Percentiles rank a stretch among this genome's conserved stretches.
These are phyloP conservation scores for Euwallacea similis DNA, from an alignment of 1,140 invertebrate genomes.

Conservation along the genomic window DNA sequence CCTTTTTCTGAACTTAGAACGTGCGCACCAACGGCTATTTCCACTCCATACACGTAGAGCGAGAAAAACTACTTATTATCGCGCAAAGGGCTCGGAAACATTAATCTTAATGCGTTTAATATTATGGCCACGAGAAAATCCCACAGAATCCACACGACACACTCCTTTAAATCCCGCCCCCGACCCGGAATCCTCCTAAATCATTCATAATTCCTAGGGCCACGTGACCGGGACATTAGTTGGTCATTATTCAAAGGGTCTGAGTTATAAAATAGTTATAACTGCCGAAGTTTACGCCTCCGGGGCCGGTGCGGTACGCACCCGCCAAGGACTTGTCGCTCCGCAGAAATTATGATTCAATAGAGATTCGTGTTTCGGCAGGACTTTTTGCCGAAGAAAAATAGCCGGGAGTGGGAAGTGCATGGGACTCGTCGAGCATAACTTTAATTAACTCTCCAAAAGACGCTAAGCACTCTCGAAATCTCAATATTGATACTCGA, in stretches of 20 bases:
- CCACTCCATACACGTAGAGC: no score
- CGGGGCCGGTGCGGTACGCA: not conserved
- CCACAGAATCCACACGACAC: not conserved
- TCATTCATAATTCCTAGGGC: not conserved
- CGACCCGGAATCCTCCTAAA: no score
- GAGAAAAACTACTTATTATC: no score
- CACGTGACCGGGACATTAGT: slow-evolving; percentile 1
- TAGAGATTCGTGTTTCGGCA: no score
- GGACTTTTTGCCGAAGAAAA: not conserved
- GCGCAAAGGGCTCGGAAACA: no score
- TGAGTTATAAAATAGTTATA: slow-evolving; percentile 4
- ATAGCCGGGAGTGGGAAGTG: not conserved
- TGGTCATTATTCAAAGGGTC: slow-evolving; percentile 1
- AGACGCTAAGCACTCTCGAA: slow-evolving; percentile 21
- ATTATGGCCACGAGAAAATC: not conserved
- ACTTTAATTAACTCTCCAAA: slow-evolving; percentile 31
- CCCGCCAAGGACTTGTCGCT: no score
- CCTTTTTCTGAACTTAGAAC: not conserved
- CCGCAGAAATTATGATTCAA: no score
- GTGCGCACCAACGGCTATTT: not conserved
- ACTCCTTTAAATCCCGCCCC: not conserved
- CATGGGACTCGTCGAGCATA: slow-evolving; percentile 13
- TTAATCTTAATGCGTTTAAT: no score
- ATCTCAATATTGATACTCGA: slow-evolving; percentile 34
- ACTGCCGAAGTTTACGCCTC: not conserved